Evolutionary conservation across 2,113 vertebrate genomes (phyloP).

Genomic region (Heliornis fulica): DNA sequence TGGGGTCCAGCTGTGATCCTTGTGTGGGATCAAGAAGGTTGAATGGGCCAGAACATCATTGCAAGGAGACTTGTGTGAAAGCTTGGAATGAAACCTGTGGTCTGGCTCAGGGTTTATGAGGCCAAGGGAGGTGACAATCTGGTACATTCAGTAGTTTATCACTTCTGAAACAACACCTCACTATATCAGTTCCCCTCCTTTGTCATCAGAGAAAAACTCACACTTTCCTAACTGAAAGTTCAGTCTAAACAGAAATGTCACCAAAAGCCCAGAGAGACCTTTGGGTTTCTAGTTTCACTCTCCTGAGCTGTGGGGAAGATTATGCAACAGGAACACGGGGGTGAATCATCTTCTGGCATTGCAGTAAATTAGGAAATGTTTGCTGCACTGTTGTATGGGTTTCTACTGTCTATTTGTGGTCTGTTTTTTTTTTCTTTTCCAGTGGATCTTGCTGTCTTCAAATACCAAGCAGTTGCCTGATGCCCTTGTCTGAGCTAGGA

Average conservation of each 20-base stretch:
- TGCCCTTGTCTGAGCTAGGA: not conserved
- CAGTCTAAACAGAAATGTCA: slow-evolving; percentile 67
- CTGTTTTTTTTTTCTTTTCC: not conserved
- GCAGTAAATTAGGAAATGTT: slow-evolving; percentile 53
- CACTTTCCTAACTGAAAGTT: slow-evolving; percentile 65
- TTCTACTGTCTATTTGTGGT: not conserved
- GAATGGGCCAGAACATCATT: not conserved
- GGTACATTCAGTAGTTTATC: not conserved
- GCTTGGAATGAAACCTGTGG: not conserved
- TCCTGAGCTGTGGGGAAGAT: slow-evolving; percentile 43
- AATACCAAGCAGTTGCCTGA: not conserved
- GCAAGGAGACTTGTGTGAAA: not conserved
- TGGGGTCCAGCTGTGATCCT: not conserved
- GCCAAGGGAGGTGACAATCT: not conserved
- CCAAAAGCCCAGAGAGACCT: slow-evolving; percentile 48
- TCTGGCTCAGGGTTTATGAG: not conserved
- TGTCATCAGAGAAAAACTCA: slow-evolving; percentile 55
- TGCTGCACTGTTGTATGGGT: not conserved
- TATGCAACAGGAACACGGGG: slow-evolving; percentile 65
- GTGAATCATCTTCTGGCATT: slow-evolving; percentile 58
- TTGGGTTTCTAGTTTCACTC: slow-evolving; percentile 58
- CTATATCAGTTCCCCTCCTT: slow-evolving; percentile 1
- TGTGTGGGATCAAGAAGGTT: not conserved
- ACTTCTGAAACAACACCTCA: slow-evolving; percentile 32
- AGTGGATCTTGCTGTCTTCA: not conserved